Percentiles rank a stretch among this genome's conserved stretches.
Evolutionary conservation across 1,140 invertebrate genomes (phyloP).

Genomic region (Euschistus heros): DNA sequence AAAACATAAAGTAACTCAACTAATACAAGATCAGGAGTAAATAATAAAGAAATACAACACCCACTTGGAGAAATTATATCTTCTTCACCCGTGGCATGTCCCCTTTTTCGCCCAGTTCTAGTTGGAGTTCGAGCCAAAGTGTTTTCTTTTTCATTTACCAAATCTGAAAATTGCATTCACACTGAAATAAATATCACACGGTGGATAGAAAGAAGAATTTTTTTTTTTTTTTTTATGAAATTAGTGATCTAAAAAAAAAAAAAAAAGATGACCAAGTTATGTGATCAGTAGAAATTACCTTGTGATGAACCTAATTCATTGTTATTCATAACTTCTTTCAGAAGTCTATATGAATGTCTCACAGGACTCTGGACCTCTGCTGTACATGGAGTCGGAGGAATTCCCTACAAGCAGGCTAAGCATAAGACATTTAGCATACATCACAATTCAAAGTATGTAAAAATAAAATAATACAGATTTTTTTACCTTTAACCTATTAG

Average conservation of each 20-base stretch:
- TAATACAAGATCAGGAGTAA: background rate
- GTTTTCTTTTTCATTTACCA: constrained; percentile 31
- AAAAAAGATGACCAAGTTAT: too few relatives aligned
- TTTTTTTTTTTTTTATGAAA: too few relatives aligned
- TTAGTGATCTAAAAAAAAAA: too few relatives aligned
- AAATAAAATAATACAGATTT: background rate
- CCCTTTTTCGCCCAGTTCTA: constrained; percentile 32
- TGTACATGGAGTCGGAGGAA: too few relatives aligned
- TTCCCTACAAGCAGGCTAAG: too few relatives aligned
- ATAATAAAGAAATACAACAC: constrained; percentile 10
- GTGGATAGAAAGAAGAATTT: too few relatives aligned
- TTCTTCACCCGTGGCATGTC: constrained; percentile 38
- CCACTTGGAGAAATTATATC: constrained; percentile 38
- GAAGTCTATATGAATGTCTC: background rate
- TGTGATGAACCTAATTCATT: background rate
- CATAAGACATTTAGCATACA: too few relatives aligned
- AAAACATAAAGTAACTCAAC: too few relatives aligned
- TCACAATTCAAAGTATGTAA: too few relatives aligned
- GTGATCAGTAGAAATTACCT: background rate
- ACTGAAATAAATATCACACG: background rate
- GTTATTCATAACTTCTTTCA: constrained; percentile 16
- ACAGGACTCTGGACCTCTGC: background rate
- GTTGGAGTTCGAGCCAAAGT: constrained; percentile 30
- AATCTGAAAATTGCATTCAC: constrained; percentile 5
- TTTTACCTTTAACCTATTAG: background rate